Base-by-base conservation (phyloP, 1,140 invertebrate species). In the Pararge aegeria region DNA sequence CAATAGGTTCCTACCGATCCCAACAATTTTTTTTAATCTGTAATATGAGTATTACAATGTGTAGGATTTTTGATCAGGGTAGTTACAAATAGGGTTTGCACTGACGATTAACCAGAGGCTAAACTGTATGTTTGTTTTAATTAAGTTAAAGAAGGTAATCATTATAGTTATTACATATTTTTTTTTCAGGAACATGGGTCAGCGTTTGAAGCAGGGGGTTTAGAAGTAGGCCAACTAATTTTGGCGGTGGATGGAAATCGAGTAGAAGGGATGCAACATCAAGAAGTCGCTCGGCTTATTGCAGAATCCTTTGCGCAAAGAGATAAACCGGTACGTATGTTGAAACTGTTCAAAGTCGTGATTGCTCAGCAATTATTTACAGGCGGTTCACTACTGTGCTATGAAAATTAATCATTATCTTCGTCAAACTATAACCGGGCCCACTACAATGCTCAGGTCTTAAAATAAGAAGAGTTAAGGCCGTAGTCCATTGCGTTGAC, bases 161-260 rank as follows among this genome's bases (percentile, higher is more conserved):
- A 24, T 24, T 4, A 24, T 4, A 24, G 24, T 24, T 24, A 24
- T 24, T 24, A 24, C n/a, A n/a, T 34, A 30, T 29, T 40, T 30
- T 42, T 29, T 37, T 92, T 91, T 27, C 83, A 98, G 96, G 96
- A 97, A 89, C 96, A 97, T 81, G 98, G 98, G 63, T 97, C 97
- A 65, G 97, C 97, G 42, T 97, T 94, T 83, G 95, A 97, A 76
- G 96, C 96, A 30, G 96, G 97, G 27, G 96, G 96, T 46, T 90
- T 99, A 46, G 95, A 97, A 87, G 96, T 98, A 52, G 97, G 97
- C 53, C 97, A 99, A 84, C 91, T 98, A 44, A 97, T 99, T 70
- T 90, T 98, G 53, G 96, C 97, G 82, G 97, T 98, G 56, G 97
- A 99, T 80, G 97, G 97, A 13, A 94, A 94, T 62, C 93, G 95